phyloP scores from a whole-genome alignment of 2,113 vertebrate genomes.

The Nematolebias whitei region DNA sequence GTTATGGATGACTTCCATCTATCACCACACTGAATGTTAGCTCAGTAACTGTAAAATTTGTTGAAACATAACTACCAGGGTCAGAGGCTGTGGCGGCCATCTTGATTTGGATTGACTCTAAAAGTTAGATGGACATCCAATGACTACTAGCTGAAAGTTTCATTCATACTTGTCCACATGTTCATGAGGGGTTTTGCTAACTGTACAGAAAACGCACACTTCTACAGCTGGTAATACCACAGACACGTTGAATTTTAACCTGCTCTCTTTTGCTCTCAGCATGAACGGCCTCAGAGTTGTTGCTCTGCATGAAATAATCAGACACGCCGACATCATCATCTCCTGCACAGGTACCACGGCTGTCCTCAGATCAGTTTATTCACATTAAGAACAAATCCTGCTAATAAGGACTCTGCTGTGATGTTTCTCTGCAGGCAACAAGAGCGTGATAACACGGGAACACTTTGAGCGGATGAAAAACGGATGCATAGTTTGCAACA shows the following conservation, averaged over 20 bases:
- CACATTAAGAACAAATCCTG: neutral
- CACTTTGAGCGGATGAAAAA: constrained; percentile 93
- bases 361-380: neutral
- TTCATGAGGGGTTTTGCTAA: no score
- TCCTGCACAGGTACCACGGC: constrained; percentile 91
- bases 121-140: no score
- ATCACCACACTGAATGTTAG: no score
- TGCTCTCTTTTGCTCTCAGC: constrained; percentile 70
- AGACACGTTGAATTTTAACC: constrained; percentile 1
- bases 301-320: constrained; percentile 87
- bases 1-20: no score
- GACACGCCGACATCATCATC: constrained; percentile 90
- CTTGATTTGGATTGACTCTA: no score
- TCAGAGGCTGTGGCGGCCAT: no score
- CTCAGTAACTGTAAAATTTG: no score
- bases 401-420: neutral
- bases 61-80: no score
- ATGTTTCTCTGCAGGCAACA: constrained; percentile 83
- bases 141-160: no score
- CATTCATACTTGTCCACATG: no score
- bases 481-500: constrained; percentile 93
- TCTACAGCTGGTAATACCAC: no score
- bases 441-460: constrained; percentile 86
- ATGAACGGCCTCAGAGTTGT: constrained; percentile 95
- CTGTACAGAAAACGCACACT: neutral